Base-by-base conservation (phyloP, 2,888 invertebrate genomes). In the Isotomurus palustris region DNA sequence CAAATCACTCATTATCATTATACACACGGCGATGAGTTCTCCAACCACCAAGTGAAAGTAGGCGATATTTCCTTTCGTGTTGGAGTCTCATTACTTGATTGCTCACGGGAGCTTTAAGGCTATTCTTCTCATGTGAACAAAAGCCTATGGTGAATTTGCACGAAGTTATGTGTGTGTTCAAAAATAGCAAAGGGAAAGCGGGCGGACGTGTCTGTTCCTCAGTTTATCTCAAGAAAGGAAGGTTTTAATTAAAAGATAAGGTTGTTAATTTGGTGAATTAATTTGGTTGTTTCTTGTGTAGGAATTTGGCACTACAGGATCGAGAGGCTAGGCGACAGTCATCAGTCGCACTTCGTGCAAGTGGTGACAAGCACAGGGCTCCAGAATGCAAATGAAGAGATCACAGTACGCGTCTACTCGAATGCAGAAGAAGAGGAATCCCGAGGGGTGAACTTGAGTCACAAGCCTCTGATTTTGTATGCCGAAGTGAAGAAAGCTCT, bases 291-390 rank as follows among this genome's bases (percentile, higher is more conserved):
- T 47, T 24, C 28, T 17, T 27, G 28, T 19, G 19, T 40, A 62
- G 62, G 62, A 25, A 52, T 65, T 50, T 70, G 70, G 70, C 56
- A 52, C 19, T 70, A 70, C 55, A 47, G 65, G 21, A 70, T 70
- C 36, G 65, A 70, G 45, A 59, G 70, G 41, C 56, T 70, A 35
- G 69, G 68, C n/a, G 70, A 69, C 44, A 64, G 64, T 56, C 69
- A 68, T 60, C 70, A 70, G 70, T 80, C 82, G 0, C 82, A 83
- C 72, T 81, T 79, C 69, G 77, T 83, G 1, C 82, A 83, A 75
- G 81, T 83, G 1, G 77, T 80, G 68, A 82, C 82, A 0, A 80
- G 80, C 8, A 45, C 22, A 27, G 22, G 22, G 12, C 77, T 77
- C 17, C 76, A n/a, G n/a, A n/a, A n/a, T 79, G 6, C 76, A 80